Percentiles rank a stretch among this genome's conserved stretches.
Conservation (phyloP, 2,797 vertebrate genomes). For the Serranus cabrilla region DNA sequence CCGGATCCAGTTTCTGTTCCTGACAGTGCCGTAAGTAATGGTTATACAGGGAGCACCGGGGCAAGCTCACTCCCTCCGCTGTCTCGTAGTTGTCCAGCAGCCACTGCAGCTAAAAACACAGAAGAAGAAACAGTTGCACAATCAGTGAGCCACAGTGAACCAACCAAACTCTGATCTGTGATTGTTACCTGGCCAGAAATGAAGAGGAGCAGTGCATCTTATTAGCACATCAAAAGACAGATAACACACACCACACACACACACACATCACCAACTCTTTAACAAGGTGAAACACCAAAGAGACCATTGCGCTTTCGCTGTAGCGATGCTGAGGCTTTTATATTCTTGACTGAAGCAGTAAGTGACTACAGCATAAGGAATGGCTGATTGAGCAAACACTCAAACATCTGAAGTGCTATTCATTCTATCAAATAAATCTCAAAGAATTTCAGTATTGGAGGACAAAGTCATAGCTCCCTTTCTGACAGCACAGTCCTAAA, state of each 20-base stretch:
- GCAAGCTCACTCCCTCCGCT: conserved; percentile 95
- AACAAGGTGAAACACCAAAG: conserved; percentile 39
- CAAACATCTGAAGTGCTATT: conserved; percentile 40
- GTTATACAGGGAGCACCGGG: conserved; percentile 95
- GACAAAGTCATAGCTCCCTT: not conserved
- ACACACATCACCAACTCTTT: conserved; percentile 21
- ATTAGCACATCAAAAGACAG: conserved; percentile 65
- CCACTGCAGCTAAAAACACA: conserved; percentile 93
- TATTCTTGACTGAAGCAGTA: conserved; percentile 23
- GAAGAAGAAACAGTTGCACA: conserved; percentile 51
- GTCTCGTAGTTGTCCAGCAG: conserved; percentile 98
- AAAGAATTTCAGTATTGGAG: conserved; percentile 7
- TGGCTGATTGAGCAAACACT: conserved; percentile 44
- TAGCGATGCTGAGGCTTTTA: conserved; percentile 4
- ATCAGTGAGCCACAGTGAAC: conserved; percentile 35
- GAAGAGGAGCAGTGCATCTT: conserved; percentile 41
- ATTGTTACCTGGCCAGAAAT: conserved; percentile 46
- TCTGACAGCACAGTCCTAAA: conserved; percentile 6
- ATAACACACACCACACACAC: conserved; percentile 25
- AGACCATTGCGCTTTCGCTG: conserved; percentile 9
- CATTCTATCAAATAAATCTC: conserved; percentile 24
- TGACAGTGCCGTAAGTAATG: conserved; percentile 98
- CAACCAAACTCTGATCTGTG: conserved; percentile 28
- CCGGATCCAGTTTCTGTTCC: conserved; percentile 97
- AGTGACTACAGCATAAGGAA: conserved; percentile 19